A percentile compares a stretch with the other conserved stretches of the same genome.
Conservation (phyloP, 2,113 vertebrate genomes). For the Onychostruthus taczanowskii region DNA sequence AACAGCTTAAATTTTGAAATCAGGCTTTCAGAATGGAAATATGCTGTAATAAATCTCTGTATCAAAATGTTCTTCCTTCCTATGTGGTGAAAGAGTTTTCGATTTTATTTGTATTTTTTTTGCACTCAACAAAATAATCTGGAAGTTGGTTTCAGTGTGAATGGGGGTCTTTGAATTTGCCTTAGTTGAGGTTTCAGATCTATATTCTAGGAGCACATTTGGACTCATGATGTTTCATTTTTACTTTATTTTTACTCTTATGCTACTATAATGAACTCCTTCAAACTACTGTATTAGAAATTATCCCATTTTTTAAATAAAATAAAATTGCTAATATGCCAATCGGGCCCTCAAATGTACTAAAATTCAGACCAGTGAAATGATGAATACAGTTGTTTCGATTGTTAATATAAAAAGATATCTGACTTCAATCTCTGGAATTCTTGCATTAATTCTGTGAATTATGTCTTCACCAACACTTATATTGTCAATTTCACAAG, state of each 20-base stretch:
- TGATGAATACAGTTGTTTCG: neutral
- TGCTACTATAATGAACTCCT: neutral
- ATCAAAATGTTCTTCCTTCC: neutral
- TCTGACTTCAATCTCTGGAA: neutral
- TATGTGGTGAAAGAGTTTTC: neutral
- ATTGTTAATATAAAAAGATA: neutral
- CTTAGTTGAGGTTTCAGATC: neutral
- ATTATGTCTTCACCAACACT: neutral
- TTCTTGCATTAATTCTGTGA: neutral
- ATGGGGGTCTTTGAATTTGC: neutral
- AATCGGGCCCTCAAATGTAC: neutral
- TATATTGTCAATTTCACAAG: neutral
- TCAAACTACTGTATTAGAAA: neutral
- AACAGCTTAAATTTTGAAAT: neutral
- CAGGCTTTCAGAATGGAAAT: neutral
- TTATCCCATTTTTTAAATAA: neutral
- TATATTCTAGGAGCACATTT: neutral
- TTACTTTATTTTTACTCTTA: neutral
- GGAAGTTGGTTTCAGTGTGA: neutral
- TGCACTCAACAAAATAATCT: neutral
- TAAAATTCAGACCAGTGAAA: neutral
- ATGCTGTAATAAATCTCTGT: neutral
- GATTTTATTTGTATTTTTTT: neutral
- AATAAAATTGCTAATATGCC: neutral
- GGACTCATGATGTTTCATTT: neutral